phyloP scores from a whole-genome alignment of 2,113 vertebrate genomes.

The Xenopus tropicalis region DNA sequence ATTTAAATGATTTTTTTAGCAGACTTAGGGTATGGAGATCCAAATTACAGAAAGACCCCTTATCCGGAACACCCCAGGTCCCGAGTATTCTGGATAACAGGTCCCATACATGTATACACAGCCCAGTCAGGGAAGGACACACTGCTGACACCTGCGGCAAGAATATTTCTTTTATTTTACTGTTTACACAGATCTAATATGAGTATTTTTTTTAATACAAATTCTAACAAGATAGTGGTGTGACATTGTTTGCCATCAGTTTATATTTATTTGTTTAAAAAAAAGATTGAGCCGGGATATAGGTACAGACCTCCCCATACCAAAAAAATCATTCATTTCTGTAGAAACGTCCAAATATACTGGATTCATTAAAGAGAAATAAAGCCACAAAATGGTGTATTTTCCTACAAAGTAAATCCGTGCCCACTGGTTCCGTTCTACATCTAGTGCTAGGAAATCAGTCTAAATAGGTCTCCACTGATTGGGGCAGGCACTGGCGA shows the following conservation, averaged over 20 bases:
- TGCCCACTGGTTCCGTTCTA: not conserved
- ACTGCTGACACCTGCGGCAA: not conserved
- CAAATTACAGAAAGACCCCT: no score
- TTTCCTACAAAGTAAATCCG: not conserved
- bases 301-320: not conserved
- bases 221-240: not conserved
- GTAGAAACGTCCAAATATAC: not conserved
- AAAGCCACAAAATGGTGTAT: not conserved
- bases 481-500: no score
- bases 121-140: not conserved
- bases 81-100: no score
- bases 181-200: constrained; percentile 1
- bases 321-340: not conserved
- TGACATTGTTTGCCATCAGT: not conserved
- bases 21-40: no score
- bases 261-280: not conserved
- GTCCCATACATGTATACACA: no score
- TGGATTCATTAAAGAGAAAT: no score
- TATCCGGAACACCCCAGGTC: no score
- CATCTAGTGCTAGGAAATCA: not conserved
- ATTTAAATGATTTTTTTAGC: no score
- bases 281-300: not conserved
- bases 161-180: not conserved
- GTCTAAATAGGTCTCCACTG: not conserved
- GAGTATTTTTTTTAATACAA: not conserved